Evolutionary conservation across 2,797 vertebrate genomes (phyloP).

Genomic region (Pseudochaenichthys georgianus): DNA sequence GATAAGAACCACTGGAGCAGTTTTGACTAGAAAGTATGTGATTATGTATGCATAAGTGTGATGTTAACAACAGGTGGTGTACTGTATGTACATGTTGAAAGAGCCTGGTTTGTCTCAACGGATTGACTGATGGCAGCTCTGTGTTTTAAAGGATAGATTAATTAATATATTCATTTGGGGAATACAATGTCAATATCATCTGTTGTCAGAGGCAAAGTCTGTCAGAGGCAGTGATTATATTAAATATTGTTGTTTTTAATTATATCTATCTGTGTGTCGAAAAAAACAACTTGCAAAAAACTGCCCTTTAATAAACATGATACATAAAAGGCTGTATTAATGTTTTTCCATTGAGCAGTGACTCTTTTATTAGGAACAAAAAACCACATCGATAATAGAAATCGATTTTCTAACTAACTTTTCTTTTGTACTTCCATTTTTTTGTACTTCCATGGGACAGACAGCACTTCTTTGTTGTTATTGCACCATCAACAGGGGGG

Average conservation of each 20-base stretch:
- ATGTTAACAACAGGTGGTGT: not conserved
- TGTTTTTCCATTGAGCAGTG: not conserved
- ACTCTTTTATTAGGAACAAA: not conserved
- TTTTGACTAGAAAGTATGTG: constrained; percentile 23
- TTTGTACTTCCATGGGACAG: not conserved
- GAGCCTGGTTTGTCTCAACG: constrained; percentile 4
- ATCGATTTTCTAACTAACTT: not conserved
- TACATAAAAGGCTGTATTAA: not conserved
- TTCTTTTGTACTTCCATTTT: not conserved
- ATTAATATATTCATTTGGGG: not conserved
- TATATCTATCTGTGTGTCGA: not conserved
- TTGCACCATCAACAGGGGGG: not conserved
- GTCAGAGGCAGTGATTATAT: not conserved
- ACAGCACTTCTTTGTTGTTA: not conserved
- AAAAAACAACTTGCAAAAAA: not conserved
- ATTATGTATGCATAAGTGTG: constrained; percentile 1
- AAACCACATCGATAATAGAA: not conserved
- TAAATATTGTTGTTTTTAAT: constrained; percentile 13
- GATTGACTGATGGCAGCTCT: not conserved
- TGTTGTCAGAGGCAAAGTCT: not conserved
- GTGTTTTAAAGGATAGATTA: constrained; percentile 5
- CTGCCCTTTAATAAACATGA: constrained; percentile 8
- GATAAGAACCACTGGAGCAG: not conserved
- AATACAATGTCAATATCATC: constrained; percentile 1
- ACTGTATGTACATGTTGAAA: constrained; percentile 26